Evolutionary conservation across 1,140 invertebrate species (phyloP), one percentile per base, ranked within the genome.

Genomic region (Maniola jurtina): DNA sequence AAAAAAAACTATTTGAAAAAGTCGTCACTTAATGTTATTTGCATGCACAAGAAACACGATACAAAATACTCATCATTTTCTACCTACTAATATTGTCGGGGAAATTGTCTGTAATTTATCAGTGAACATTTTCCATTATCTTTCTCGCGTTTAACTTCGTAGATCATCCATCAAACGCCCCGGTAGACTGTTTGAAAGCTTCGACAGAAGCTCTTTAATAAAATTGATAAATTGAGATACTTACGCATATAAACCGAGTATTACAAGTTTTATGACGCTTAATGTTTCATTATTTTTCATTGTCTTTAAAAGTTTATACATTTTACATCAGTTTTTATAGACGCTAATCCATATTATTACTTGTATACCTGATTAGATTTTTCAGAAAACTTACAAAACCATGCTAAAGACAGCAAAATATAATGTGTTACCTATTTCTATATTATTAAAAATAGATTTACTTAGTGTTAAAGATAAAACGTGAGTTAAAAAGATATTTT

Each of bases 141-240:
- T 52, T 52, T 25, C 48, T 52, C 8, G 16, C 48, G 48, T 52
- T 52, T 52, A 52, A 52, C 16, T 16, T 25, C 7, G 57, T 65
- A 50, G 16, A 54, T 35, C 16, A 65, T 64, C 55, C 56, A 64
- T 64, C 62, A 59, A 35, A 15, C 16, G 56, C 11, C 45, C 11
- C 45, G 42, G 40, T n/a, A n/a, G 34, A 59, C 16, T 35, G 56
- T 65, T 65, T 60, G 57, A 59, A 65, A 65, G 56, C 45, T 40
- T 33, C 47, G 58, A 54, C 38, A 52, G 34, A 15, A 61, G 48
- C 33, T 65, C 56, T 34, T 59, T 60, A 59, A 38, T 65, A 59
- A 65, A 15, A 38, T 34, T 65, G 57, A 65, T 65, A 65, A 65
- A 35, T 59, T 65, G 11, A 4, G 16, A 65, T 54, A 52, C 16